Evolutionary conservation across 2,888 invertebrate species (phyloP), one percentile per base, ranked within the genome.

Genomic region (Diabrotica balteata): DNA sequence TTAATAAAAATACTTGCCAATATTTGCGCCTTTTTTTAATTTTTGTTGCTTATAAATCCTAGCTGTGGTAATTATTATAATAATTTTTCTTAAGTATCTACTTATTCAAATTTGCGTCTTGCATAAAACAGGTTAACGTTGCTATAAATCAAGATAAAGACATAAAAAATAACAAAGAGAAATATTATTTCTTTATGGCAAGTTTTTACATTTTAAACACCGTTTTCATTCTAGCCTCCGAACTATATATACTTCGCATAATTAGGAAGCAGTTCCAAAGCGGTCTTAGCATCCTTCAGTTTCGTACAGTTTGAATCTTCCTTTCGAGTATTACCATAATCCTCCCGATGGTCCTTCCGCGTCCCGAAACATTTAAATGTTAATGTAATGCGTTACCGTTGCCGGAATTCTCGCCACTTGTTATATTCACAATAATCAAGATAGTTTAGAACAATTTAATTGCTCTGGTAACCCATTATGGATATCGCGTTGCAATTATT

Each of bases 341-440:
- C 78, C 77, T 64, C 58, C 49, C 66, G 62, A 67, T 61, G 72
- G 72, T 63, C 66, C 59, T 59, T 59, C 46, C 66, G 66, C 67
- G 61, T 64, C 66, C 67, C 55, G 70, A 73, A 66, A 76, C 77
- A 76, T 79, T 78, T 77, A 76, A 79, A 79, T 78, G 78, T 78
- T 77, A 78, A 78, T 78, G 74, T 73, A 69, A 73, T 71, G 71
- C 71, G 70, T 70, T 73, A 70, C 70, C 58, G 58, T 59, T 64
- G 45, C 17, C 55, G 55, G 9, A 70, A 59, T 67, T 67, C 66
- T 59, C 66, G 66, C 76, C 77, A 77, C 76, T 77, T 77, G 77
- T 78, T 77, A 76, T 77, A 75, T 74, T 75, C 70, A 75, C 77
- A 79, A 80, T 79, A 79, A 80, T 77, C 79, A 78, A 79, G 79